Conservation (phyloP, 2,888 invertebrate species). For the Drosophila trichaetosa region DNA sequence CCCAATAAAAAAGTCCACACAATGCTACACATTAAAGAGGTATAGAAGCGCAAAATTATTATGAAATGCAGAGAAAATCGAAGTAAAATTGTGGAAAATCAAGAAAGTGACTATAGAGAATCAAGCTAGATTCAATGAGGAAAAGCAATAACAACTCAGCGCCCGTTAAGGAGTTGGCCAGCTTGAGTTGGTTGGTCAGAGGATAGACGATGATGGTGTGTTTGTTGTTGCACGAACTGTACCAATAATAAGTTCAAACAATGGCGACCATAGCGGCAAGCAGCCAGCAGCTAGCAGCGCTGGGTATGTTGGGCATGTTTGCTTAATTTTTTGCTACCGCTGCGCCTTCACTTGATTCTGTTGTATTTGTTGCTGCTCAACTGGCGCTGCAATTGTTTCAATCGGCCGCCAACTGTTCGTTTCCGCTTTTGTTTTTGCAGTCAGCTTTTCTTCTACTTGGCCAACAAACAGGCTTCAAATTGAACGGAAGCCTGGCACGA, state of each 20-base stretch:
- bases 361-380: conserved; percentile 41
- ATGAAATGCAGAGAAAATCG: conserved; percentile 33
- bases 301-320: conserved; percentile 67
- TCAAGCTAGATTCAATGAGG: conserved; percentile 61
- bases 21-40: neutral
- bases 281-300: conserved; percentile 26
- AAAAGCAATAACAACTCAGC: conserved; percentile 57
- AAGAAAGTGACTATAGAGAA: conserved; percentile 50
- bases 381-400: conserved; percentile 73
- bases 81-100: conserved; percentile 43
- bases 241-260: conserved; percentile 78
- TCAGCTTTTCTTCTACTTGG: conserved; percentile 65
- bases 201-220: conserved; percentile 41
- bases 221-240: conserved; percentile 54
- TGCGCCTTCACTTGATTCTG: conserved; percentile 47
- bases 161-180: conserved; percentile 16
- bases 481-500: conserved; percentile 75
- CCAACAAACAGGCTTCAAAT: conserved; percentile 78
- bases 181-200: conserved; percentile 21
- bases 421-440: conserved; percentile 74
- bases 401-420: conserved; percentile 77
- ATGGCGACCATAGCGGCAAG: conserved; percentile 47
- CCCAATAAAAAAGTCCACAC: neutral
- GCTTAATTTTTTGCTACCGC: conserved; percentile 70
- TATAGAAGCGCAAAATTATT: conserved; percentile 42